Evolutionary conservation across 2,888 invertebrate genomes (phyloP).

Genomic region (Perdita meconis): DNA sequence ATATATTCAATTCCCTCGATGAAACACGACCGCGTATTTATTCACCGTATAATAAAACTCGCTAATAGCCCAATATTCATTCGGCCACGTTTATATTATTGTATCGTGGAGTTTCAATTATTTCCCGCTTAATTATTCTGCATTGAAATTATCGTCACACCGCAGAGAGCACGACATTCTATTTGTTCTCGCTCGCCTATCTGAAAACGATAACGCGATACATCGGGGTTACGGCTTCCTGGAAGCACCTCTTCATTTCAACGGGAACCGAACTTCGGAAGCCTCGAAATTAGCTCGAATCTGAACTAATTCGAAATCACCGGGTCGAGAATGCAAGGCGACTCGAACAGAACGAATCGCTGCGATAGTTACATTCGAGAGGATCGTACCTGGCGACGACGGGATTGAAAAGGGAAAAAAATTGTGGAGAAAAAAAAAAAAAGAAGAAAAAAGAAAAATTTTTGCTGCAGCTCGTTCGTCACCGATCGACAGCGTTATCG

Average conservation of each 20-base stretch:
- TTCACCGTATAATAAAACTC: conserved; percentile 37
- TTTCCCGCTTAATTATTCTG: conserved; percentile 40
- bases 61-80: conserved; percentile 48
- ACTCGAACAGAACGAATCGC: neutral
- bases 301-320: conserved; percentile 13
- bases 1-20: conserved; percentile 31
- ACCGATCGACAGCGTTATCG: conserved; percentile 62
- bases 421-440: too few relatives aligned
- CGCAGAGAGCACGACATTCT: neutral
- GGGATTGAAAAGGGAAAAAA: too few relatives aligned
- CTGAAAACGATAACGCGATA: conserved; percentile 5
- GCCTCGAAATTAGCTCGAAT: conserved; percentile 25
- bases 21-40: conserved; percentile 7
- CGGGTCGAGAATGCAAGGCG: conserved; percentile 6
- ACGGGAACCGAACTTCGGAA: neutral
- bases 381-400: neutral
- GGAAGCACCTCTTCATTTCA: neutral
- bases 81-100: conserved; percentile 26
- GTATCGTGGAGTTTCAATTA: conserved; percentile 39
- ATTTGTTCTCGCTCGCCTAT: neutral
- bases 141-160: conserved; percentile 35
- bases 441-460: conserved; percentile 2
- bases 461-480: conserved; percentile 58
- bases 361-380: neutral
- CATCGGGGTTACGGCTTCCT: conserved; percentile 22